phyloP scores from a whole-genome alignment of 2,888 invertebrate genomes.

The Minunthozetes semirufus region DNA sequence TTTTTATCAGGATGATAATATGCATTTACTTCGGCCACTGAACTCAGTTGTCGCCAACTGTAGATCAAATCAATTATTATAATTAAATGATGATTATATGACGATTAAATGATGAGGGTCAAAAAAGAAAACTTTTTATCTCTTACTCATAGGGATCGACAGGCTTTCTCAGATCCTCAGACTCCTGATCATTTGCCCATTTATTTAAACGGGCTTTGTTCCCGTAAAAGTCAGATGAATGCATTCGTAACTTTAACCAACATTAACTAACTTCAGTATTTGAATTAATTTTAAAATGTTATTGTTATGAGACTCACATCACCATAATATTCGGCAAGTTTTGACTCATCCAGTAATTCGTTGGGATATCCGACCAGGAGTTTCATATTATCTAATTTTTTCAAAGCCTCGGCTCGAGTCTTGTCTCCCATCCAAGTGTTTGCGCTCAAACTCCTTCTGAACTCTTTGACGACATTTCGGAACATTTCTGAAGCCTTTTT shows the following conservation, averaged over 20 bases:
- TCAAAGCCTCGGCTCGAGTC: conserved; percentile 53
- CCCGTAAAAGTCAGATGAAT: background rate
- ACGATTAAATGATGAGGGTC: no score
- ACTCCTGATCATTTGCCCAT: background rate
- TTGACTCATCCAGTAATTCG: conserved; percentile 40
- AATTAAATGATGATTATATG: background rate
- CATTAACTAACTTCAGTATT: background rate
- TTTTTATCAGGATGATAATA: conserved; percentile 79
- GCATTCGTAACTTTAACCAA: background rate
- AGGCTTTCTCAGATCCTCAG: background rate
- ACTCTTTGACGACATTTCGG: conserved; percentile 69
- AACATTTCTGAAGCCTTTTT: conserved; percentile 65
- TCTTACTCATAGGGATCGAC: conserved; percentile 2
- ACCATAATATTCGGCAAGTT: conserved; percentile 39
- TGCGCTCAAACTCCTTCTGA: conserved; percentile 66
- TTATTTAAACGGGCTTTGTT: background rate
- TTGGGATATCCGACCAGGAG: conserved; percentile 42
- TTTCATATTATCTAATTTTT: conserved; percentile 38
- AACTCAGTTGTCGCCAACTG: conserved; percentile 69
- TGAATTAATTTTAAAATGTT: conserved; percentile 14
- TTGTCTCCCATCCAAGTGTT: conserved; percentile 86
- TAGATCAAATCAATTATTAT: background rate
- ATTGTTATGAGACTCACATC: no score
- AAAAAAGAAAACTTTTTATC: no score
- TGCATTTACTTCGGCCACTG: conserved; percentile 76